Conservation (phyloP, 2,888 invertebrate genomes). For the Drosophila subquinaria region DNA sequence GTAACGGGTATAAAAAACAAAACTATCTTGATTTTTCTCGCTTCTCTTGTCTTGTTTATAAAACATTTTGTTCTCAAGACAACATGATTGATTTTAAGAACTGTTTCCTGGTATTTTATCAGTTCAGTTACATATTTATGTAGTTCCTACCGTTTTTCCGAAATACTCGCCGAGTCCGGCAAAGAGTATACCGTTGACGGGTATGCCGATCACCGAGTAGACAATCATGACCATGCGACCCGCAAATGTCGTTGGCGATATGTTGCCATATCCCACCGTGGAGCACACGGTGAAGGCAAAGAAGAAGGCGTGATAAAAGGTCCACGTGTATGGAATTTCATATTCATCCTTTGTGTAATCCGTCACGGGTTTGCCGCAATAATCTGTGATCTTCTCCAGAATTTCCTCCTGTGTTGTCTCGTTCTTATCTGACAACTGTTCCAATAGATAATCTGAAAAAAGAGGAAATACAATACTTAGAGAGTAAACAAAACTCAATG, state of each 20-base stretch:
- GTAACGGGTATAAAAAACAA: too few relatives aligned
- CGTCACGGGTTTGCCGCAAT: slow-evolving; percentile 91
- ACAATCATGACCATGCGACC: slow-evolving; percentile 94
- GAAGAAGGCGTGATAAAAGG: slow-evolving; percentile 96
- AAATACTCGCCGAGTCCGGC: slow-evolving; percentile 95
- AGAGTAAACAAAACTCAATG: slow-evolving; percentile 26
- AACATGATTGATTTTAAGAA: too few relatives aligned
- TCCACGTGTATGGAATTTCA: slow-evolving; percentile 90
- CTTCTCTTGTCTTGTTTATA: too few relatives aligned
- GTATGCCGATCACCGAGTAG: slow-evolving; percentile 92
- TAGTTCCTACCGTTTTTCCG: slow-evolving; percentile 87
- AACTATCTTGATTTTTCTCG: too few relatives aligned
- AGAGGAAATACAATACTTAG: slow-evolving; percentile 2
- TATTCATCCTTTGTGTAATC: slow-evolving; percentile 88
- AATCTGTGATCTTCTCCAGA: slow-evolving; percentile 88
- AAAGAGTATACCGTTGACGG: slow-evolving; percentile 88
- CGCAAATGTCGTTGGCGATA: slow-evolving; percentile 92
- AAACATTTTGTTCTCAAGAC: too few relatives aligned
- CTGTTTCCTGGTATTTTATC: too few relatives aligned
- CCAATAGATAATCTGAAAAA: slow-evolving; percentile 78
- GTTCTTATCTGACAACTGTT: slow-evolving; percentile 82
- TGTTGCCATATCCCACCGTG: slow-evolving; percentile 96
- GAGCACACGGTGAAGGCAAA: slow-evolving; percentile 96
- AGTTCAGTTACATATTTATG: too few relatives aligned
- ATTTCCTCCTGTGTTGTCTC: slow-evolving; percentile 78